A percentile compares a stretch with the other conserved stretches of the same genome.
Evolutionary conservation across 1,140 invertebrate species (phyloP).

Genomic region (Drosophila nannoptera): DNA sequence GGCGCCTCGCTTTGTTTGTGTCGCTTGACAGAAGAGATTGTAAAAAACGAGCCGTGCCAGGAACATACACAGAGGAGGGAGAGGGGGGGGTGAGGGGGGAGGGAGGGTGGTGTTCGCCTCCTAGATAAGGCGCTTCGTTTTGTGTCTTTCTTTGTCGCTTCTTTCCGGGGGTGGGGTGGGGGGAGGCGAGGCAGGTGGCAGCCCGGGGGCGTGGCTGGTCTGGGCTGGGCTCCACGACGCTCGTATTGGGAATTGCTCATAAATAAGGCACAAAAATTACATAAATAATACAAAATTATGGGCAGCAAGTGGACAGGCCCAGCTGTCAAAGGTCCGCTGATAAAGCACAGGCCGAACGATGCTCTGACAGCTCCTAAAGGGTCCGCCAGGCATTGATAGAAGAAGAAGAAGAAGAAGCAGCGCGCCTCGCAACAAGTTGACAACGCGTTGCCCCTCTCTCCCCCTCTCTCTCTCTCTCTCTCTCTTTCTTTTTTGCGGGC

Average conservation of each 20-base stretch:
- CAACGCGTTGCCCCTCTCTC: background rate
- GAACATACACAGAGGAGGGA: constrained; percentile 1
- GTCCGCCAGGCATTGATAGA: background rate
- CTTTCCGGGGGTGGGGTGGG: too few species aligned
- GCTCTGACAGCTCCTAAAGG: background rate
- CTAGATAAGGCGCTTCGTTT: constrained; percentile 28
- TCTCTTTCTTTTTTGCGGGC: too few species aligned
- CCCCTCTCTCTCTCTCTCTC: too few species aligned
- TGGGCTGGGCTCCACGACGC: too few species aligned
- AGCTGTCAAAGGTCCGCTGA: constrained; percentile 17
- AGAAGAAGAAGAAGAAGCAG: background rate
- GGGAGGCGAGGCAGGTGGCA: too few species aligned
- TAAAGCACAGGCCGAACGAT: constrained; percentile 2
- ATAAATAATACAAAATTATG: constrained; percentile 70
- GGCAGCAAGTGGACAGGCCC: constrained; percentile 47
- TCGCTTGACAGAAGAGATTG: constrained; percentile 38
- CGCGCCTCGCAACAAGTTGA: constrained; percentile 9
- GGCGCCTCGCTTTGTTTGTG: constrained; percentile 48
- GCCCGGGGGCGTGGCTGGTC: too few species aligned
- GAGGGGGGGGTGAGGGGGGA: background rate
- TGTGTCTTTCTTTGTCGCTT: too few species aligned
- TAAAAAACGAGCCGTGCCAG: constrained; percentile 32
- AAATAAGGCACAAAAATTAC: constrained; percentile 64
- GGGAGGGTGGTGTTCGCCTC: background rate
- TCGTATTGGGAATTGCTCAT: constrained; percentile 47